phyloP scores from a whole-genome alignment of 2,888 invertebrate genomes.

The Chrysodeixis includens region DNA sequence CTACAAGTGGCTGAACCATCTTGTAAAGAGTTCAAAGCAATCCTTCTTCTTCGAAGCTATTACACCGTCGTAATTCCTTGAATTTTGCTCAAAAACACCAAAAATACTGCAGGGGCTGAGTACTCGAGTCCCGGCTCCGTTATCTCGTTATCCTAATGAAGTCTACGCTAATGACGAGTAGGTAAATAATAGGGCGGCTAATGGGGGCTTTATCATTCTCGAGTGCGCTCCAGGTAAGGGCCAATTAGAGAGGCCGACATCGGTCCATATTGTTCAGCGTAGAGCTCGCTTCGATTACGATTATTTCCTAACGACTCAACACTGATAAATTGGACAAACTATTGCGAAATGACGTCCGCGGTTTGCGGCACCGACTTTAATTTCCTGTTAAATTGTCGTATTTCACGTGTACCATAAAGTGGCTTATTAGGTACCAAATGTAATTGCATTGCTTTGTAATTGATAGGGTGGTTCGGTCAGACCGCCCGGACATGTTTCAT shows the following conservation, averaged over 20 bases:
- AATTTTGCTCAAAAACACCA: constrained; percentile 82
- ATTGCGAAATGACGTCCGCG: constrained; percentile 85
- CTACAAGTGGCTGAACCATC: neutral
- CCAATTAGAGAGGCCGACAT: constrained; percentile 88
- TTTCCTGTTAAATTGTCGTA: constrained; percentile 80
- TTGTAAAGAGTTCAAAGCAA: constrained; percentile 11
- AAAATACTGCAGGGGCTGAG: constrained; percentile 77
- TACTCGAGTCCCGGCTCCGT: constrained; percentile 83
- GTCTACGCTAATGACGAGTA: constrained; percentile 90
- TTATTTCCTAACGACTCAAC: constrained; percentile 86
- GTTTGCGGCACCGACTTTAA: constrained; percentile 80
- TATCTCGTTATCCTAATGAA: constrained; percentile 90
- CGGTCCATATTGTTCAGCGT: constrained; percentile 89
- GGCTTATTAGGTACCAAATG: constrained; percentile 62
- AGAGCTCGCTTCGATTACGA: constrained; percentile 87
- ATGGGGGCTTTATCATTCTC: constrained; percentile 90
- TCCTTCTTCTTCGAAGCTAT: constrained; percentile 27
- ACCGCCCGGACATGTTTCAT: constrained; percentile 57
- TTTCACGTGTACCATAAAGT: constrained; percentile 62
- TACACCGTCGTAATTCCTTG: constrained; percentile 69
- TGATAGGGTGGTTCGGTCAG: constrained; percentile 58
- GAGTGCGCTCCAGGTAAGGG: constrained; percentile 89
- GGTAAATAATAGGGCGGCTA: constrained; percentile 90
- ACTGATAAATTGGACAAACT: constrained; percentile 89
- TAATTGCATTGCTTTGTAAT: constrained; percentile 63